Percentiles rank a stretch among this genome's conserved stretches.
phyloP scores from a whole-genome alignment of 2,888 invertebrate species.

The Rhagonycha fulva region DNA sequence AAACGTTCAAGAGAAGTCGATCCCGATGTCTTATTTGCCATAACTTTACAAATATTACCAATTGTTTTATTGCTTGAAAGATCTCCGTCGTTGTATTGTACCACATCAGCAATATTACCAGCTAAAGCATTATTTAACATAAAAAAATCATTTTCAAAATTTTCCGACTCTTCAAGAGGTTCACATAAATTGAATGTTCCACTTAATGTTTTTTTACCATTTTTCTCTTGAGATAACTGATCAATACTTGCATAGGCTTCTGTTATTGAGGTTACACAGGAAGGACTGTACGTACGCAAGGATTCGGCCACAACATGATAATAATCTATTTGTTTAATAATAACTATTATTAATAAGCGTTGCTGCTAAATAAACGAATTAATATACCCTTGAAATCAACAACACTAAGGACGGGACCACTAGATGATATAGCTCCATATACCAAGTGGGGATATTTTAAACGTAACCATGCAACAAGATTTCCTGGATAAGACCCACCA shows the following conservation, averaged over 20 bases:
- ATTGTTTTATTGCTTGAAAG: neutral
- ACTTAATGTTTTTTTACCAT: neutral
- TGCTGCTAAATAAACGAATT: neutral
- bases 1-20: neutral
- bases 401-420: neutral
- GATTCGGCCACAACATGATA: neutral
- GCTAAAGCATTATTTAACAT: neutral
- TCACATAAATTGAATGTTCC: neutral
- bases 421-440: neutral
- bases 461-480: neutral
- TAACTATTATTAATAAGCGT: neutral
- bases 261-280: neutral
- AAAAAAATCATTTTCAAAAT: neutral
- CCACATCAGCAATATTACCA: neutral
- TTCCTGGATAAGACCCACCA: conserved; percentile 2
- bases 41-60: neutral
- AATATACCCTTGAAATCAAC: neutral
- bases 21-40: neutral
- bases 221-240: neutral
- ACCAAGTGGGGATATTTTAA: neutral
- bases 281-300: neutral
- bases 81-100: neutral
- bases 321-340: neutral
- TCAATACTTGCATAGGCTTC: neutral
- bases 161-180: neutral